A percentile compares a stretch with the other conserved stretches of the same genome.
Conservation (phyloP, 2,888 invertebrate species). For the Agonum fuliginosum region DNA sequence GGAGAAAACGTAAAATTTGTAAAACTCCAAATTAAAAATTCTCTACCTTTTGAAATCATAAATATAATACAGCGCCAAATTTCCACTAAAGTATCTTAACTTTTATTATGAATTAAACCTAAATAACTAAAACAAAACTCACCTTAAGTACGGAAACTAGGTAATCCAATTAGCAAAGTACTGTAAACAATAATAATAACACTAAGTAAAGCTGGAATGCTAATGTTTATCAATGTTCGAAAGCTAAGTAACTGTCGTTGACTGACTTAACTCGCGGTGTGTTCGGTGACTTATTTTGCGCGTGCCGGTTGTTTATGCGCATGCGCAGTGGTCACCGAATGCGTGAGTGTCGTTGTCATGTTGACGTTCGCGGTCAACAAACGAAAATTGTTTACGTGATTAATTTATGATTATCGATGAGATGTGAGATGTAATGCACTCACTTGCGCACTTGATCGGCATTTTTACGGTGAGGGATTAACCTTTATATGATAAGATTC, state of each 20-base stretch:
- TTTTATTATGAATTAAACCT: background rate
- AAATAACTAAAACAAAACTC: background rate
- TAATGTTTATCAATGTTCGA: constrained; percentile 9
- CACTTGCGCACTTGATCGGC: background rate
- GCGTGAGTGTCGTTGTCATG: background rate
- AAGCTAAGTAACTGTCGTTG: constrained; percentile 33
- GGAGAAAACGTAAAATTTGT: no score
- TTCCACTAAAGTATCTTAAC: background rate
- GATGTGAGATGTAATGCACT: constrained; percentile 9
- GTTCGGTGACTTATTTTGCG: constrained; percentile 37
- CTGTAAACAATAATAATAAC: background rate
- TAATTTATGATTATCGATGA: constrained; percentile 20
- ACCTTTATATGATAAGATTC: background rate
- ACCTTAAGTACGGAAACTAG: constrained; percentile 5
- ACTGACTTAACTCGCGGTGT: constrained; percentile 29
- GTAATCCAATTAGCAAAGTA: constrained; percentile 1
- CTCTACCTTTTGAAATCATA: no score
- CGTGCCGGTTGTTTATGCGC: background rate
- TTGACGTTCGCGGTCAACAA: constrained; percentile 43
- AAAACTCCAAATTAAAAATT: no score
- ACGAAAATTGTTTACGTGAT: constrained; percentile 36
- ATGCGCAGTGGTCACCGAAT: background rate
- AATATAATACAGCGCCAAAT: no score
- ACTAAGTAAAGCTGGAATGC: constrained; percentile 3
- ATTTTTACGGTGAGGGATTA: background rate